These are phyloP conservation scores for Coregonus clupeaformis DNA, from an alignment of 2,113 vertebrate genomes.

Conservation along the genomic window DNA sequence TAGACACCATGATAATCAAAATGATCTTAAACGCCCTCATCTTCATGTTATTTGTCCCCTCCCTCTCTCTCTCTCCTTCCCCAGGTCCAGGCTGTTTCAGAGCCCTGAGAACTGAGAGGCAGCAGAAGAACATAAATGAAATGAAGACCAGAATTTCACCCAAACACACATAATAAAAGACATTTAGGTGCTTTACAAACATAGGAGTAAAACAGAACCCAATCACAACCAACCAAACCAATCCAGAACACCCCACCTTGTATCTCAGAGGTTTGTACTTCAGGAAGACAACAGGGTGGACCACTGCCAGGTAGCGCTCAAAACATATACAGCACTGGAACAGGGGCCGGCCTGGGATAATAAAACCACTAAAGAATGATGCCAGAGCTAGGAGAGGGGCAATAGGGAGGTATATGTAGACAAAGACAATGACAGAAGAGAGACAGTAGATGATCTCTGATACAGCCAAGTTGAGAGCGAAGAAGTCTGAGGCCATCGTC, in stretches of 20 bases:
- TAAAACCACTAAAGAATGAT: neutral
- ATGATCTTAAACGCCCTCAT: no score
- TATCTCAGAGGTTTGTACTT: constrained; percentile 11
- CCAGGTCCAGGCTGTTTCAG: neutral
- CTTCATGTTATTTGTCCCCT: no score
- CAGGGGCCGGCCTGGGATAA: neutral
- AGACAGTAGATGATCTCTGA: neutral
- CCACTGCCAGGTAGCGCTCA: constrained; percentile 20
- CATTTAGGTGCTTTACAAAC: no score
- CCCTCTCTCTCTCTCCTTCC: no score
- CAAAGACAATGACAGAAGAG: no score
- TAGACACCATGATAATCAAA: no score
- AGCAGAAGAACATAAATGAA: neutral
- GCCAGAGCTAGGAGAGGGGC: no score
- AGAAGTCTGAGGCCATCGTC: neutral
- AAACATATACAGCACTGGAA: constrained; percentile 20
- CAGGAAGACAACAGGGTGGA: constrained; percentile 18
- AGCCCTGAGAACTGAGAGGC: neutral
- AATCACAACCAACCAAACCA: neutral
- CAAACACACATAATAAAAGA: no score
- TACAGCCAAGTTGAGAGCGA: constrained; percentile 1
- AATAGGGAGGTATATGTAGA: no score
- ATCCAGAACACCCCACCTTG: neutral
- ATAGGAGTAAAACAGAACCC: neutral
- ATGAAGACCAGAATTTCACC: no score